Evolutionary conservation across 2,113 vertebrate species (phyloP).

Genomic region (Ochotona curzoniae): DNA sequence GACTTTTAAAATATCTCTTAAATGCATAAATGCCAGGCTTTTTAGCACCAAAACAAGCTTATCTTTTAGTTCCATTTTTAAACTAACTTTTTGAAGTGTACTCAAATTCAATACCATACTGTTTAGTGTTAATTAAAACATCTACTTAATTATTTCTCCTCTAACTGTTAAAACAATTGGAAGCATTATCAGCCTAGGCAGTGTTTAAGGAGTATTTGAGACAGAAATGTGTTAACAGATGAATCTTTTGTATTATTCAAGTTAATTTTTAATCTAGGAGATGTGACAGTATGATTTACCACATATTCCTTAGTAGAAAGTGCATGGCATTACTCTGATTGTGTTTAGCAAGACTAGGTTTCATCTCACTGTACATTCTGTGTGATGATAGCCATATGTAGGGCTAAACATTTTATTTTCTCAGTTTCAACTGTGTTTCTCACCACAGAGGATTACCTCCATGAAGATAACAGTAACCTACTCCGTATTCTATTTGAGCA

Average conservation of each 20-base stretch:
- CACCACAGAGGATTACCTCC: not conserved
- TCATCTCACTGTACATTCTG: not conserved
- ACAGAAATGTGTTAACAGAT: not conserved
- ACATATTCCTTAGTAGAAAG: not conserved
- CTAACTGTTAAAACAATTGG: not conserved
- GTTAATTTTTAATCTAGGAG: not conserved
- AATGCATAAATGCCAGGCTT: too few relatives aligned
- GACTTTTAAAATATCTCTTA: too few relatives aligned
- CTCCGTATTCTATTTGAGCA: not conserved
- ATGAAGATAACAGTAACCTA: not conserved
- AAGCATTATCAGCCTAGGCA: not conserved
- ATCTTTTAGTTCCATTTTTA: too few relatives aligned
- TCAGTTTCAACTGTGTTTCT: constrained; percentile 33
- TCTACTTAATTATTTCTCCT: constrained; percentile 30
- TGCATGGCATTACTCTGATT: not conserved
- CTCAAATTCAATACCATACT: not conserved
- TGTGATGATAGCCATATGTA: not conserved
- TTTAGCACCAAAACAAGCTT: too few relatives aligned
- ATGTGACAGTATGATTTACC: not conserved
- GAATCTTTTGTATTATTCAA: not conserved
- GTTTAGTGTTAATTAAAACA: constrained; percentile 55
- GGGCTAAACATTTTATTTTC: constrained; percentile 24
- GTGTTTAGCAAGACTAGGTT: not conserved
- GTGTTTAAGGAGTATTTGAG: not conserved
- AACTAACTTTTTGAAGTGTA: too few relatives aligned